Conservation (phyloP, 2,888 invertebrate species). For the Tachina grossa region DNA sequence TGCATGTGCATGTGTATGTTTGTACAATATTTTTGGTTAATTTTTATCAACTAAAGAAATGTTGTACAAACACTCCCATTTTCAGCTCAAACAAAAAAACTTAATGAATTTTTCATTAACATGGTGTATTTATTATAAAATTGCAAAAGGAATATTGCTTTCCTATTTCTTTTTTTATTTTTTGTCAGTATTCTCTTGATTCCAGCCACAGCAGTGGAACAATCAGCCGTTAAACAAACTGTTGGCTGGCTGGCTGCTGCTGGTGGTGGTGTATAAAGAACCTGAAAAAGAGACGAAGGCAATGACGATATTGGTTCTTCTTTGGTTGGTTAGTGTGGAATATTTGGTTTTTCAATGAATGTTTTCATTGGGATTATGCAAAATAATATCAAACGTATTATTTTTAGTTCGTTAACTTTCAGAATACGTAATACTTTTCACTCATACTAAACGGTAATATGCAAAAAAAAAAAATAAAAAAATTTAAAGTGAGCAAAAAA, state of each 20-base stretch:
- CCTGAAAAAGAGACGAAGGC: background rate
- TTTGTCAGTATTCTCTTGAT: slow-evolving; percentile 2
- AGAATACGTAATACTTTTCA: slow-evolving; percentile 77
- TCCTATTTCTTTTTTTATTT: slow-evolving; percentile 14
- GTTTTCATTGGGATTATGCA: slow-evolving; percentile 71
- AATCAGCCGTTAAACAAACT: slow-evolving; percentile 35
- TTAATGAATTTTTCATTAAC: slow-evolving; percentile 81
- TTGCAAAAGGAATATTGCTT: slow-evolving; percentile 58
- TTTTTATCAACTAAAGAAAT: slow-evolving; percentile 73
- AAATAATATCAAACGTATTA: slow-evolving; percentile 81
- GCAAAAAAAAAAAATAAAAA: background rate
- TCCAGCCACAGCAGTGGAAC: slow-evolving; percentile 2
- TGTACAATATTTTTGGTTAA: slow-evolving; percentile 45
- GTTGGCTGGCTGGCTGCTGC: background rate
- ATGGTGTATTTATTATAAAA: slow-evolving; percentile 64
- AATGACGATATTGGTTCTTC: slow-evolving; percentile 49
- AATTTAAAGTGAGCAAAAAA: background rate
- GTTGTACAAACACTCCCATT: slow-evolving; percentile 47
- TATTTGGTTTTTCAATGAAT: slow-evolving; percentile 62
- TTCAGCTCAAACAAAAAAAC: slow-evolving; percentile 66
- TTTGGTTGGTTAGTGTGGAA: slow-evolving; percentile 52
- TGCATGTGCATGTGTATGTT: no score
- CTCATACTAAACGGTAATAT: slow-evolving; percentile 14
- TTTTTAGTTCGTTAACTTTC: slow-evolving; percentile 81
- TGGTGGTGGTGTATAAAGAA: slow-evolving; percentile 16